Conservation (phyloP, 2,113 vertebrate genomes). For the Pygoscelis antarcticus region DNA sequence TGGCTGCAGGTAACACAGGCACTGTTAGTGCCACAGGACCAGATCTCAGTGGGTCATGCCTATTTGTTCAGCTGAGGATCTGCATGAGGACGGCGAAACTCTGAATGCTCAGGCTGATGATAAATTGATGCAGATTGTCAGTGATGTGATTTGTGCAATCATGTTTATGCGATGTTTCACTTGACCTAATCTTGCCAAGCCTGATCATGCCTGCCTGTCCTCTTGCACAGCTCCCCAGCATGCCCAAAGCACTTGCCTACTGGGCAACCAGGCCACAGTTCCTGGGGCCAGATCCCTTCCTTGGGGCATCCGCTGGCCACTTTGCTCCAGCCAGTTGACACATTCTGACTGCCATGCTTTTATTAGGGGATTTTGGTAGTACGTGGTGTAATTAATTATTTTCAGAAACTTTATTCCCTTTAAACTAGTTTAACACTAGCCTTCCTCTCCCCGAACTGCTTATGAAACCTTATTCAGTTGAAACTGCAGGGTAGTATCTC, state of each 20-base stretch:
- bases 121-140: background rate
- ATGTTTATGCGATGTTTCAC: background rate
- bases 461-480: background rate
- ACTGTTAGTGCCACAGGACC: background rate
- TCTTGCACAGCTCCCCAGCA: background rate
- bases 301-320: background rate
- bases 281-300: background rate
- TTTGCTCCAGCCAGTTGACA: background rate
- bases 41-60: background rate
- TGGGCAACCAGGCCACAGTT: background rate
- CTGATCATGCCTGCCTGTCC: background rate
- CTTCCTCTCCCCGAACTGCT: background rate
- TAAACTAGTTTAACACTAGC: background rate
- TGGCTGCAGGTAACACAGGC: background rate
- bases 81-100: accelerated
- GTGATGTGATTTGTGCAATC: background rate
- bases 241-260: background rate
- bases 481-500: background rate
- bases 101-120: background rate
- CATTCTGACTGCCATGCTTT: background rate
- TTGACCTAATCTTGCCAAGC: constrained; percentile 22
- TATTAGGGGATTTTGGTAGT: background rate
- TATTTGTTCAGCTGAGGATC: background rate
- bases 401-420: background rate
- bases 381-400: background rate